Percentiles rank a stretch among this genome's conserved stretches.
These are phyloP conservation scores for Pterobdella sp. DNA, from an alignment of 2,888 invertebrate genomes.

Conservation along the genomic window DNA sequence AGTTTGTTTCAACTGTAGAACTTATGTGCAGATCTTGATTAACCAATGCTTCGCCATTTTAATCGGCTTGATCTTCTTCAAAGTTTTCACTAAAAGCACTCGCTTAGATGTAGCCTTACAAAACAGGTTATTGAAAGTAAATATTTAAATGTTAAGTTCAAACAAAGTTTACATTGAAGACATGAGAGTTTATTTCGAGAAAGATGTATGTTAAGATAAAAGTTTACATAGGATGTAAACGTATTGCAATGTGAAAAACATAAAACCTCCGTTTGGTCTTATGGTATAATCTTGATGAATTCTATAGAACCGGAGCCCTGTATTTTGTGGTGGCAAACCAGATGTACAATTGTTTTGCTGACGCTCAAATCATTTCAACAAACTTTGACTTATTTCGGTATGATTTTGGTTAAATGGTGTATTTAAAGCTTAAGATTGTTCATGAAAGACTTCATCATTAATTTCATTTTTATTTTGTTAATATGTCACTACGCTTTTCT, in stretches of 20 bases:
- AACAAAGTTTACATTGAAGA: background rate
- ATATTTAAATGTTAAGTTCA: background rate
- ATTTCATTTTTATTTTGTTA: too few relatives aligned
- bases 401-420: too few relatives aligned
- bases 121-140: slow-evolving; percentile 44
- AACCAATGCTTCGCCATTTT: slow-evolving; percentile 46
- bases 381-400: too few relatives aligned
- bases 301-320: slow-evolving; percentile 17
- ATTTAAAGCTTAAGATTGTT: too few relatives aligned
- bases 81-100: slow-evolving; percentile 41
- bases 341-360: slow-evolving; percentile 13
- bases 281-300: too few relatives aligned
- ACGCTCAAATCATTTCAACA: background rate
- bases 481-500: too few relatives aligned
- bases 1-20: too few relatives aligned
- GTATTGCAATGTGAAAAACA: too few relatives aligned
- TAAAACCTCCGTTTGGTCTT: background rate
- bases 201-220: too few relatives aligned
- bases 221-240: too few relatives aligned
- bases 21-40: slow-evolving; percentile 43
- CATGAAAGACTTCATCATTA: too few relatives aligned
- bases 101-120: slow-evolving; percentile 43
- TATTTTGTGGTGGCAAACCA: slow-evolving; percentile 23
- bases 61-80: slow-evolving; percentile 49
- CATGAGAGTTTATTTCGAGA: too few relatives aligned